A percentile compares a stretch with the other conserved stretches of the same genome.
phyloP scores from a whole-genome alignment of 2,797 vertebrate genomes.

The Crocidura indochinensis region DNA sequence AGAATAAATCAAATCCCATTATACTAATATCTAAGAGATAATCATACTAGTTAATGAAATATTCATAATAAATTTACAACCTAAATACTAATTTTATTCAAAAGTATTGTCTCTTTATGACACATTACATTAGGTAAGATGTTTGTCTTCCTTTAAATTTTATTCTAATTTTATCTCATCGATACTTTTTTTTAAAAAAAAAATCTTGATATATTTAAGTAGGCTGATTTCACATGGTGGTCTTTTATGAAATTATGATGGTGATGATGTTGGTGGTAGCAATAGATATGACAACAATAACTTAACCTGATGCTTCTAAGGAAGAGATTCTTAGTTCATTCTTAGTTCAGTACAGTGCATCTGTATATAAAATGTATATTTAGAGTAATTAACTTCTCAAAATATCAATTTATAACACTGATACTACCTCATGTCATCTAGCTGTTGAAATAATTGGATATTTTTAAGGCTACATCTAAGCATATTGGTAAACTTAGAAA shows the following conservation, averaged over 20 bases:
- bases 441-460: neutral
- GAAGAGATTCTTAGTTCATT: too few relatives aligned
- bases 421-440: neutral
- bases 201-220: neutral
- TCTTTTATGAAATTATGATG: neutral
- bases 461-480: neutral
- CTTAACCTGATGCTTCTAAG: neutral
- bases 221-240: neutral
- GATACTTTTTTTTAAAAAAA: conserved; percentile 30
- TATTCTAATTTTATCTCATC: neutral
- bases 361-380: conserved; percentile 1
- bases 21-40: conserved; percentile 56
- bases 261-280: neutral
- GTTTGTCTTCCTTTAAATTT: conserved; percentile 15
- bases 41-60: conserved; percentile 39
- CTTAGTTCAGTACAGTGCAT: neutral
- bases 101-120: conserved; percentile 46
- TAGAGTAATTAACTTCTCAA: conserved; percentile 11
- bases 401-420: neutral
- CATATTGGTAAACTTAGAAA: neutral
- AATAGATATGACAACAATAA: too few relatives aligned
- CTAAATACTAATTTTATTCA: conserved; percentile 55
- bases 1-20: conserved; percentile 49
- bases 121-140: neutral
- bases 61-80: conserved; percentile 50